Evolutionary conservation across 2,113 vertebrate genomes (phyloP), one percentile per base, ranked within the genome.

Genomic region (Thunnus maccoyii): DNA sequence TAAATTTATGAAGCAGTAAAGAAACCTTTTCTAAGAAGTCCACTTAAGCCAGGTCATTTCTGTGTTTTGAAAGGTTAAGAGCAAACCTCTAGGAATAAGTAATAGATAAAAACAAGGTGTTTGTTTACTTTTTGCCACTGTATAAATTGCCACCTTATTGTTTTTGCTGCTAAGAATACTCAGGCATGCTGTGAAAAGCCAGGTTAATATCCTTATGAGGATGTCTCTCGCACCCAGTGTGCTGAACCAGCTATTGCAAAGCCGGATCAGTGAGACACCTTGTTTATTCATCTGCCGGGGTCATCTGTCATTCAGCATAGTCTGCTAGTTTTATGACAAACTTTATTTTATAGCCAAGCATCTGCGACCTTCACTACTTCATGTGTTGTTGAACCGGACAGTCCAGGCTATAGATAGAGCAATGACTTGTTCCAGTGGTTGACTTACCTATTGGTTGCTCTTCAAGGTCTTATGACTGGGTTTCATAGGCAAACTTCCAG

Each of bases 381-480:
- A 55, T 69, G 58, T 69, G 32, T 52, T 0, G 15, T 63, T 17
- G 20, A 63, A 32, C 63, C 17, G 8, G 76, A 64, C 27, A 36
- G 72, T 46, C n/a, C 22, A 2, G 3, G 27, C 91, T 92, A 90
- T 90, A 74, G 86, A 90, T 91, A 90, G 87, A 65, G 44, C 46
- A 44, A 15, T 51, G 51, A 41, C 46, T 77, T 63, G 60, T 57
- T 80, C 55, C 67, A 13, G 54, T 71, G 54, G 47, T 25, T 83
- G 57, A 64, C 22, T 71, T 75, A 74, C 84, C 72, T 67, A 18
- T 68, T 30, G 57, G 71, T n/a, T 32, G 44, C 44, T 73, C 54
- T 64, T 80, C 68, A 30, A 48, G 13, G 70, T 81, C 88, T 74
- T 72, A 62, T 91, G 82, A 85, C 69, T 22, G 41, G 52, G 30